Evolutionary conservation across 2,797 vertebrate genomes (phyloP).

Genomic region (Lepilemur ruficaudatus): DNA sequence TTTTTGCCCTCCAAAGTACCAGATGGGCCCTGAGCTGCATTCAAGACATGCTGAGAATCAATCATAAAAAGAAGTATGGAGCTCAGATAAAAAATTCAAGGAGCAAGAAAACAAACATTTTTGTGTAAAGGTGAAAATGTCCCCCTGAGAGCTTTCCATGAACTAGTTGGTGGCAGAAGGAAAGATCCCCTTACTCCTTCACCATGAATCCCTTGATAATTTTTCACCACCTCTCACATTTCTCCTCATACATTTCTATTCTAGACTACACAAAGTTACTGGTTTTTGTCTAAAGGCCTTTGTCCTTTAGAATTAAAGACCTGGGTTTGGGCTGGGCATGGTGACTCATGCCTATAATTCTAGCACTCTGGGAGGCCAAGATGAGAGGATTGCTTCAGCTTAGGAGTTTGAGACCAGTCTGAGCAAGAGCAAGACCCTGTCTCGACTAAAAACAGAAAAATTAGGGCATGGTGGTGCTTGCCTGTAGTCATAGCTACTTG

Average conservation of each 20-base stretch:
- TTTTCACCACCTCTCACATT: neutral
- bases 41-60: constrained; percentile 28
- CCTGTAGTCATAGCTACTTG: neutral
- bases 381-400: neutral
- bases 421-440: neutral
- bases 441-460: neutral
- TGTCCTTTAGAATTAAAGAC: constrained; percentile 29
- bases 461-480: neutral
- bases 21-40: neutral
- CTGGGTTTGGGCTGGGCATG: neutral
- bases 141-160: neutral
- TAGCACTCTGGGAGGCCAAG: too few species aligned
- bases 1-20: constrained; percentile 9
- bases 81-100: neutral
- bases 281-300: constrained; percentile 17
- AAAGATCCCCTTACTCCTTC: neutral
- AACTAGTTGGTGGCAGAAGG: neutral
- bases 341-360: neutral
- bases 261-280: neutral
- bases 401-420: neutral
- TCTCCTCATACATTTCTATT: neutral
- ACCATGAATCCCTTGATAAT: neutral
- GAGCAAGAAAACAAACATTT: neutral
- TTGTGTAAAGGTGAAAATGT: constrained; percentile 35
- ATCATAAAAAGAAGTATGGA: neutral